Evolutionary conservation across 2,113 vertebrate species (phyloP).

Genomic region (Alexandromys fortis): DNA sequence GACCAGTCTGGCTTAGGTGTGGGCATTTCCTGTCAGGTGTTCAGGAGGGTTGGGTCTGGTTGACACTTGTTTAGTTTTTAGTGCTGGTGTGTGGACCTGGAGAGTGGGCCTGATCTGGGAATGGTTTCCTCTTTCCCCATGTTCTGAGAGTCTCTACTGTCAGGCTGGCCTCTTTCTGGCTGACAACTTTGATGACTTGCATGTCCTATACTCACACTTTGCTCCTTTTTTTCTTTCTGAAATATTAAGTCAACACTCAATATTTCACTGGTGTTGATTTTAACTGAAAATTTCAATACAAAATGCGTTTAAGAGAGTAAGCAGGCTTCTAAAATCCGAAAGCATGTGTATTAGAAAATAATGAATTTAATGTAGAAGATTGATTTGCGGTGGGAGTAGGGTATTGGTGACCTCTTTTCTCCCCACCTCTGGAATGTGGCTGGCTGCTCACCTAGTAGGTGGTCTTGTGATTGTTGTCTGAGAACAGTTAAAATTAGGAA

Average conservation of each 20-base stretch:
- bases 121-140: background rate
- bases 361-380: background rate
- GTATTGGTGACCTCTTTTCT: background rate
- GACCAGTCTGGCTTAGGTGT: background rate
- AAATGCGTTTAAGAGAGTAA: background rate
- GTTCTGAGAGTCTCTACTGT: background rate
- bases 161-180: background rate
- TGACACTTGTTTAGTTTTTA: background rate
- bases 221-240: conserved; percentile 14
- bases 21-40: background rate
- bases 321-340: background rate
- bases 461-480: background rate
- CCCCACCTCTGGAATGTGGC: background rate
- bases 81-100: background rate
- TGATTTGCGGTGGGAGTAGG: background rate
- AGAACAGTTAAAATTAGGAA: background rate
- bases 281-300: conserved; percentile 13
- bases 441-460: background rate
- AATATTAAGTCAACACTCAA: background rate
- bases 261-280: conserved; percentile 11
- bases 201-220: background rate
- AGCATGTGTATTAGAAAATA: conserved; percentile 39
- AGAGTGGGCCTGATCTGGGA: background rate
- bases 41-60: background rate
- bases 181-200: background rate